Conservation (phyloP, 2,113 vertebrate genomes). For the Oxyruncus cristatus region DNA sequence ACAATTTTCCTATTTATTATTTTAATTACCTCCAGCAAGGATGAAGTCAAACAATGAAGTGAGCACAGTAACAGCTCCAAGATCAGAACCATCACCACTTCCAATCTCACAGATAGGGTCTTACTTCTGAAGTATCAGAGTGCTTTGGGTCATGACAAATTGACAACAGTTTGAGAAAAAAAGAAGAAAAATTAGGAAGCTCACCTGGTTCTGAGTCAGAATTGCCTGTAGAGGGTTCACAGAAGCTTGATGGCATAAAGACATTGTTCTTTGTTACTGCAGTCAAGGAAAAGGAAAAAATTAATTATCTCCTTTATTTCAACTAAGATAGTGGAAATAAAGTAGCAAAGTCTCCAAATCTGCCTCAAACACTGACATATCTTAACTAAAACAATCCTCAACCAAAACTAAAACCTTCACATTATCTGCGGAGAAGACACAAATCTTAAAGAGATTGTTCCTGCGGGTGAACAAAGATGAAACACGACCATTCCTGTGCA, state of each 20-base stretch:
- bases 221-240: slow-evolving; percentile 90
- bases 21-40: neutral
- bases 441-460: neutral
- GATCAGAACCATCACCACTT: neutral
- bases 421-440: neutral
- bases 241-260: slow-evolving; percentile 95
- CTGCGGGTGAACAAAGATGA: neutral
- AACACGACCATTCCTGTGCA: rapidly evolving
- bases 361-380: neutral
- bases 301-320: neutral
- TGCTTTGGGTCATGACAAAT: neutral
- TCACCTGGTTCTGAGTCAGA: slow-evolving; percentile 95
- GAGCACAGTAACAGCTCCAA: neutral
- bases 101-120: neutral
- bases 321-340: neutral
- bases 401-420: neutral
- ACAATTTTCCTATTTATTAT: neutral
- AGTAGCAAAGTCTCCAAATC: neutral
- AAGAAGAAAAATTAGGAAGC: neutral
- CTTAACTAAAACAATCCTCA: neutral
- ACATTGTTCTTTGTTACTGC: slow-evolving; percentile 96
- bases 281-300: slow-evolving; percentile 13
- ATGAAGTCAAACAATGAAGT: neutral
- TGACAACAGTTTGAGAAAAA: neutral
- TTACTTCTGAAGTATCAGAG: neutral